A percentile compares a stretch with the other conserved stretches of the same genome.
phyloP scores from a whole-genome alignment of 92 coral and sea anemone genomes.

The Montipora capitata region DNA sequence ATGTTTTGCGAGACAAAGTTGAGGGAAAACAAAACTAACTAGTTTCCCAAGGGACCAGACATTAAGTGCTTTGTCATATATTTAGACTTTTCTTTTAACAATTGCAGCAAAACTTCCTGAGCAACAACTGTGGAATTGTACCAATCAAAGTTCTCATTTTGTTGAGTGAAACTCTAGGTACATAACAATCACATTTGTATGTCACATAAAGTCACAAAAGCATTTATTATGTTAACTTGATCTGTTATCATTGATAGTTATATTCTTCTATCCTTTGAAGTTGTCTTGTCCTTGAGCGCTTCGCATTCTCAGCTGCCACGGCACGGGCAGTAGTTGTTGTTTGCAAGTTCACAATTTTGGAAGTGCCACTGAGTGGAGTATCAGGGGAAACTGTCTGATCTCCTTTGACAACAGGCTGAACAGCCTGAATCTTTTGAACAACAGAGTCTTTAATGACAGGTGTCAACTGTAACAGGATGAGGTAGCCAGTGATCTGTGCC shows the following conservation, averaged over 20 bases:
- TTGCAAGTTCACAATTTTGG: conserved; percentile 49
- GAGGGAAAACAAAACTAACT: too few relatives aligned
- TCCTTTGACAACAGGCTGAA: conserved; percentile 48
- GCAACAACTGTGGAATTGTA: too few relatives aligned
- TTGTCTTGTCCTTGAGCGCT: conserved; percentile 79
- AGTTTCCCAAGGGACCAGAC: too few relatives aligned
- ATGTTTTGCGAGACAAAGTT: too few relatives aligned
- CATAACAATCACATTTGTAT: too few relatives aligned
- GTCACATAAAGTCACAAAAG: too few relatives aligned
- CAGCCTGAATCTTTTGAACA: conserved; percentile 74
- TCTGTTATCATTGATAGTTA: conserved; percentile 62
- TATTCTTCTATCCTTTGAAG: conserved; percentile 83
- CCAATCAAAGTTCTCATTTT: too few relatives aligned
- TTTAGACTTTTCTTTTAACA: too few relatives aligned
- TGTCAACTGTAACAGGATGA: conserved; percentile 80
- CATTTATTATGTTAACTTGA: neutral
- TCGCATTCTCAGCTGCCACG: conserved; percentile 85
- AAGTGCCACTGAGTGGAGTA: neutral
- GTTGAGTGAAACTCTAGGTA: too few relatives aligned
- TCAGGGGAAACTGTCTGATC: conserved; percentile 30
- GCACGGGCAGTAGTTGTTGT: conserved; percentile 72
- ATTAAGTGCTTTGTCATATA: too few relatives aligned
- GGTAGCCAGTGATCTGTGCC: conserved; percentile 95
- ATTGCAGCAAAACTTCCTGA: too few relatives aligned
- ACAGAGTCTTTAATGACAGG: conserved; percentile 83